These are phyloP conservation scores for Nyctereutes procyonoides DNA, from an alignment of 2,113 vertebrate genomes.

Conservation along the genomic window DNA sequence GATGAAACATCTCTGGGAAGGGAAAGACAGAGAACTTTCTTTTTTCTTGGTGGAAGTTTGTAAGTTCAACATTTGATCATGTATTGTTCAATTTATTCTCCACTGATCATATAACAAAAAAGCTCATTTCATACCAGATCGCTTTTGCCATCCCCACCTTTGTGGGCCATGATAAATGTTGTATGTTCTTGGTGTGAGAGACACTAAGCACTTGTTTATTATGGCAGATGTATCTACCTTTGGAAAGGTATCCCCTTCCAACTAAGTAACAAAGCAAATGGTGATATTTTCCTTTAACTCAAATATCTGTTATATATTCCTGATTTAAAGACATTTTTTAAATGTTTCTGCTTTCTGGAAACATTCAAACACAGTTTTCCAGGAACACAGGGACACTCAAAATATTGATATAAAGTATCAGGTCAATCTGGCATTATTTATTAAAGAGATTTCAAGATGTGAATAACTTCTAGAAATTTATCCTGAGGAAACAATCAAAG, in stretches of 20 bases:
- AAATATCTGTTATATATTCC: background rate
- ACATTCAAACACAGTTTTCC: constrained; percentile 22
- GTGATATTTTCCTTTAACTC: background rate
- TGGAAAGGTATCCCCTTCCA: background rate
- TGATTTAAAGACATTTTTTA: constrained; percentile 39
- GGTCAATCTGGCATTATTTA: constrained; percentile 41
- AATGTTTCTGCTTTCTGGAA: constrained; percentile 41
- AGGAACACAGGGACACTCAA: constrained; percentile 13
- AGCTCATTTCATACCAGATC: background rate
- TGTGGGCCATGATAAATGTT: background rate
- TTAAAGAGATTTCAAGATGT: constrained; percentile 30
- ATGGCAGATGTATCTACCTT: background rate
- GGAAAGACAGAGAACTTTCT: background rate
- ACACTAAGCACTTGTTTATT: background rate
- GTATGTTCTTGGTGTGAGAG: background rate
- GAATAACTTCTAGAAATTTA: constrained; percentile 20
- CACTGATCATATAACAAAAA: background rate
- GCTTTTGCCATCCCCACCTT: background rate
- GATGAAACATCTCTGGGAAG: background rate
- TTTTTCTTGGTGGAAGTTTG: background rate
- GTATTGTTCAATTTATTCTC: background rate
- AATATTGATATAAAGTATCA: constrained; percentile 14
- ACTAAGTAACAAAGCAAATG: background rate
- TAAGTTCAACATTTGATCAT: background rate
- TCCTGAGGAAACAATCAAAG: background rate